phyloP scores from a whole-genome alignment of 2,888 invertebrate species.

The Phengaris alcon region DNA sequence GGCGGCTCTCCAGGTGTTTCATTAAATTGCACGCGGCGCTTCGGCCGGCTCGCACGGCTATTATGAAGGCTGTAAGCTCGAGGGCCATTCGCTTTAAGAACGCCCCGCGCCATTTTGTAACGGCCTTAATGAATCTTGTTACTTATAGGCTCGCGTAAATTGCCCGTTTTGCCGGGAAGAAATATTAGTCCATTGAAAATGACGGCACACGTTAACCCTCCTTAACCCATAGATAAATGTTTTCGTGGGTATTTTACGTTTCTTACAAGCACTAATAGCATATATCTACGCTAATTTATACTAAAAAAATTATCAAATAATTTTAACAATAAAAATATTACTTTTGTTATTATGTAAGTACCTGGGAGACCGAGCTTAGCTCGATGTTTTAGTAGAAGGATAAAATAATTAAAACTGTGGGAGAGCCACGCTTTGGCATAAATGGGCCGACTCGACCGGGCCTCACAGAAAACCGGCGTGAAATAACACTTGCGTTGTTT shows the following conservation, averaged over 20 bases:
- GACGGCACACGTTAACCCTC: slow-evolving; percentile 20
- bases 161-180: slow-evolving; percentile 68
- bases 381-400: too few species aligned
- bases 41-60: slow-evolving; percentile 69
- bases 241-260: neutral
- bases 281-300: too few species aligned
- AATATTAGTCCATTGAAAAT: slow-evolving; percentile 52
- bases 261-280: too few species aligned
- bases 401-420: too few species aligned
- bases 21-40: slow-evolving; percentile 75
- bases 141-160: slow-evolving; percentile 77
- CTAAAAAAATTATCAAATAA: too few species aligned
- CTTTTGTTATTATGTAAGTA: too few species aligned
- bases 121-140: slow-evolving; percentile 78
- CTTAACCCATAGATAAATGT: neutral
- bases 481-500: too few species aligned
- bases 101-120: slow-evolving; percentile 77
- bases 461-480: too few species aligned
- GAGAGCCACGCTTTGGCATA: too few species aligned
- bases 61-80: slow-evolving; percentile 76
- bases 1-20: slow-evolving; percentile 77
- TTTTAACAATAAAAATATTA: too few species aligned
- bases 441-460: too few species aligned
- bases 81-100: slow-evolving; percentile 79
- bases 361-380: too few species aligned